Base-by-base conservation (phyloP, 2,113 vertebrate species). In the Scopus umbretta region DNA sequence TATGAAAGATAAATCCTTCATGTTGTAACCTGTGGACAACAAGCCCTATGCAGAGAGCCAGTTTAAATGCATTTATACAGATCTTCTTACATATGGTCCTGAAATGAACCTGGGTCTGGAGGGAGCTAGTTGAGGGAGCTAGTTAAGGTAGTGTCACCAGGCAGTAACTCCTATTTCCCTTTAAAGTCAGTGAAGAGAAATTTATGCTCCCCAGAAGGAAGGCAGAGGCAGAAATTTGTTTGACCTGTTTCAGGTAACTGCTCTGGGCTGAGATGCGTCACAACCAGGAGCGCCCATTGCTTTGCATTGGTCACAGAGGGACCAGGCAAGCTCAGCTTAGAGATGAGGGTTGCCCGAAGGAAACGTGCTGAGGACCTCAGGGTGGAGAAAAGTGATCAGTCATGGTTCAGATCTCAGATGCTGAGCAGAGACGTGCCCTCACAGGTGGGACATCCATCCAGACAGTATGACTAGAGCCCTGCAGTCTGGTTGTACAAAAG, bases 121-220 rank as follows among this genome's bases (percentile, higher is more conserved):
- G 68, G 47, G 55, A 81, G 56, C 16, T 92, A 84, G 86, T 92
- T 88, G 86, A 92, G 43, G 50, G 17, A 86, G 21, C 42, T 13
- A 42, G 42, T 42, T 42, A 42, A 42, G 42, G 42, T 10, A 42
- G 42, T 10, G 42, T 86, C 72, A 72, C 40, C 45, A 71, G 22
- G 38, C 1, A 0, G 42, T 50, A 88, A 71, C 42, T 95, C 45
- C 29, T 74, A 27, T 86, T 91, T 94, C 47, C 36, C 38, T 86
- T 93, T 80, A 42, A 30, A 81, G 80, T 58, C 27, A 84, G 27
- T 27, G n/a, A 32, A 94, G 76, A 88, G 16, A 88, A 91, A 92
- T 91, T 78, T 91, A 84, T 91, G 59, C 26, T 91, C 16, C 65
- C 68, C 52, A 58, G 86, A 94, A 92, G 63, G 55, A 86, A 91